Evolutionary conservation across 1,140 invertebrate species (phyloP).

Genomic region (Augochlora pura): DNA sequence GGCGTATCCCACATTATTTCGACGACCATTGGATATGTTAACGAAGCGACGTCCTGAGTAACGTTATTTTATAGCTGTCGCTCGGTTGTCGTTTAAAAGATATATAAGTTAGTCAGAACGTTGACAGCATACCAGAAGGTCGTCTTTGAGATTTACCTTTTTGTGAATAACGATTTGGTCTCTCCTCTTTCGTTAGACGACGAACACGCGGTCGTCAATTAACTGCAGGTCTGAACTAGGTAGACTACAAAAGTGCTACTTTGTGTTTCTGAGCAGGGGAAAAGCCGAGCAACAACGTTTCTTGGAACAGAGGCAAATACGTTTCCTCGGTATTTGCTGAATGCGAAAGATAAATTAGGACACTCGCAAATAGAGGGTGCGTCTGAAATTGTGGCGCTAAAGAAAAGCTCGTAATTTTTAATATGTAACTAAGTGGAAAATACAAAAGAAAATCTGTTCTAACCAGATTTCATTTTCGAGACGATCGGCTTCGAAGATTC

Average conservation of each 20-base stretch:
- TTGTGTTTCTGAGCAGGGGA: not conserved
- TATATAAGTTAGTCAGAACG: too few species aligned
- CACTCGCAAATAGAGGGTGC: not conserved
- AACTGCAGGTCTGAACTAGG: not conserved
- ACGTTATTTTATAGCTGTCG: too few species aligned
- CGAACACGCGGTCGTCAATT: not conserved
- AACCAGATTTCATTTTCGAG: too few species aligned
- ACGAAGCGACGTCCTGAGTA: too few species aligned
- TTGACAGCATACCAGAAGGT: too few species aligned
- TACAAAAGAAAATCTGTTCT: not conserved
- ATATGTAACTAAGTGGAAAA: not conserved
- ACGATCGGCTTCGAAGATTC: too few species aligned
- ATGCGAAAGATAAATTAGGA: not conserved
- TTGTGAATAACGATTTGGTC: too few species aligned
- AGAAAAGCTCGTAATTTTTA: not conserved
- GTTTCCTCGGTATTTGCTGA: not conserved
- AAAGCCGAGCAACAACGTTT: constrained; percentile 1
- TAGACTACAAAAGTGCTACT: not conserved
- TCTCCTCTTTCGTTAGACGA: not conserved
- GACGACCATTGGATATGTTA: too few species aligned
- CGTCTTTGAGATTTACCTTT: too few species aligned
- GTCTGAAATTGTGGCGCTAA: not conserved
- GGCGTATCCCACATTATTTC: too few species aligned
- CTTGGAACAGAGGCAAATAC: not conserved
- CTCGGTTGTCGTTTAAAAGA: too few species aligned